Conservation (phyloP, 2,888 invertebrate species). For the Bimastos eiseni region DNA sequence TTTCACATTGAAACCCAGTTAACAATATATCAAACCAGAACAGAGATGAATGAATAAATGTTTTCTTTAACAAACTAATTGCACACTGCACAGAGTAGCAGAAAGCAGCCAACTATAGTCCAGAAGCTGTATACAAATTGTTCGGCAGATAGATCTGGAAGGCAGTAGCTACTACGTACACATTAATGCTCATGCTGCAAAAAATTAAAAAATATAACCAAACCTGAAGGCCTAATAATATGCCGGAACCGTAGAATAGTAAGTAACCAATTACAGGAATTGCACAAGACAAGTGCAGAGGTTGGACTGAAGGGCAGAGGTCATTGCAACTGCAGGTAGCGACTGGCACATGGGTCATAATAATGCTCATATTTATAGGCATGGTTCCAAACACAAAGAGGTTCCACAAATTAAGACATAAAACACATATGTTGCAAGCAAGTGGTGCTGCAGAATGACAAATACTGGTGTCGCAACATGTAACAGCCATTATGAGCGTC, state of each 20-base stretch:
- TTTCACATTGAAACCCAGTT: too few species aligned
- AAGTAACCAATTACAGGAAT: too few species aligned
- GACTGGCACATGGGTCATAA: background rate
- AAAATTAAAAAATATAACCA: too few species aligned
- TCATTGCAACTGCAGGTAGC: background rate
- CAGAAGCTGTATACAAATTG: too few species aligned
- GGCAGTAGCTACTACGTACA: too few species aligned
- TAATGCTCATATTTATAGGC: background rate
- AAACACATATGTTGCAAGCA: background rate
- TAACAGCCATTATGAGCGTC: background rate
- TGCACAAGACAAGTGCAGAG: background rate
- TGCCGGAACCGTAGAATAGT: background rate
- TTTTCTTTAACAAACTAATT: background rate
- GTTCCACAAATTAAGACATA: background rate
- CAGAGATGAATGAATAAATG: background rate
- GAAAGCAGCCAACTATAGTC: background rate
- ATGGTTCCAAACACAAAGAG: background rate
- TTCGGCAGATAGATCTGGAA: too few species aligned
- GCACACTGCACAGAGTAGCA: constrained; percentile 13
- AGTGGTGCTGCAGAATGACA: background rate
- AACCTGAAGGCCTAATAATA: background rate
- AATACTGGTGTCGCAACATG: background rate
- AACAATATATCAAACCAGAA: background rate
- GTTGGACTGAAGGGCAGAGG: background rate
- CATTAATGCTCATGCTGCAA: too few species aligned